Conservation (phyloP, 2,888 invertebrate species). For the Proisotoma minuta region DNA sequence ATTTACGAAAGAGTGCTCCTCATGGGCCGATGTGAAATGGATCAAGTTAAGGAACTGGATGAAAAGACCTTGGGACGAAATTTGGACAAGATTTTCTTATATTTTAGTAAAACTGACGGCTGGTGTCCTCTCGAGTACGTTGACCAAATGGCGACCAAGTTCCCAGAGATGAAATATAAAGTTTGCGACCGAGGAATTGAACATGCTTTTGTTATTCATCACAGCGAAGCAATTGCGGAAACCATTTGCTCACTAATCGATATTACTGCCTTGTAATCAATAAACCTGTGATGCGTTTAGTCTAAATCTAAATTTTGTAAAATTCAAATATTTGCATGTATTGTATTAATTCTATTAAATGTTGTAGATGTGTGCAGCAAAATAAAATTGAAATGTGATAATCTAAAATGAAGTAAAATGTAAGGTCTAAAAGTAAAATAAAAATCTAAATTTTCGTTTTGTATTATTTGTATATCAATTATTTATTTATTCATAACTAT, state of each 20-base stretch:
- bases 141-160: slow-evolving; percentile 59
- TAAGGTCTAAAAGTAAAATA: too few species aligned
- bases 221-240: slow-evolving; percentile 50
- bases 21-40: slow-evolving; percentile 40
- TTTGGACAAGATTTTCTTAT: slow-evolving; percentile 65
- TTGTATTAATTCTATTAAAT: too few species aligned
- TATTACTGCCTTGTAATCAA: too few species aligned
- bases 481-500: too few species aligned
- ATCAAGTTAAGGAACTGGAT: slow-evolving; percentile 62
- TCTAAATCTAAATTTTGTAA: too few species aligned
- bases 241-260: slow-evolving; percentile 25
- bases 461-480: too few species aligned
- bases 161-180: slow-evolving; percentile 61
- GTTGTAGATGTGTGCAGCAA: too few species aligned
- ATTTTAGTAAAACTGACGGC: slow-evolving; percentile 72
- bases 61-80: slow-evolving; percentile 58
- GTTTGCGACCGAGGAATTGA: slow-evolving; percentile 60
- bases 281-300: too few species aligned
- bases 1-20: slow-evolving; percentile 19
- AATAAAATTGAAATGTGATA: too few species aligned
- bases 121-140: slow-evolving; percentile 78
- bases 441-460: too few species aligned
- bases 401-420: too few species aligned
- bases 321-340: too few species aligned
- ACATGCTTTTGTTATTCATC: slow-evolving; percentile 74